Base-by-base conservation (phyloP, 53 echinoderm and acorn worm genomes). In the Temnopleurus reevesii region DNA sequence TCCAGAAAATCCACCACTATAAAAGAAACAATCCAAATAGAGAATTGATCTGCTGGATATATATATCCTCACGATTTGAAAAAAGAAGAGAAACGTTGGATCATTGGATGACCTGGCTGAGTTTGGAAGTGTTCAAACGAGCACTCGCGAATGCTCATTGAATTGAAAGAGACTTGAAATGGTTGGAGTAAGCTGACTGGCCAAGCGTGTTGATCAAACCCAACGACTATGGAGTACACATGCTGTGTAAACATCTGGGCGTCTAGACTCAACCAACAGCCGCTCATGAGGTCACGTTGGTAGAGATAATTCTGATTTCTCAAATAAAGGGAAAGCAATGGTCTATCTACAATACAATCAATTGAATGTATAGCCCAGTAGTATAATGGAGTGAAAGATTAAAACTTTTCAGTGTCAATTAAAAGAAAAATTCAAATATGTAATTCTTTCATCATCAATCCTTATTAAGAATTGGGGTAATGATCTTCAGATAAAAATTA, bases 131-230 rank as follows among this genome's bases (percentile, higher is more conserved):
- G 71, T 71, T 71, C 41, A 71, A 71, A 71, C 41, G 38, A 71
- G 41, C 71, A 38, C 36, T 71, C 36, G 15, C 41, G 15, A 71
- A 71, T 71, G 71, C 71, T 71, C 71, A 41, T 13, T 71, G 71
- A 71, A 71, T n/a, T 12, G 71, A 41, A 36, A 71, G 43, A 71
- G 71, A 71, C 71, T 71, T 71, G 71, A 71, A 71, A 23, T 15
- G 41, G 71, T 71, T 71, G 41, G 43, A 41, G 19, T 9, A 41
- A 79, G 38, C 47, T 49, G 79, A 79, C 46, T 79, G 79, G 79
- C 49, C 49, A 79, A 79, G 79, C 79, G 1, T 46, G 46, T 46
- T 79, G 79, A 79, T 79, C 79, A 79, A 79, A 79, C 46, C 19
- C 30, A 79, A 79, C 79, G 79, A 28, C 30, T 46, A 27, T 41